Evolutionary conservation across 1,140 invertebrate genomes (phyloP).

Genomic region (Lucilia cuprina): DNA sequence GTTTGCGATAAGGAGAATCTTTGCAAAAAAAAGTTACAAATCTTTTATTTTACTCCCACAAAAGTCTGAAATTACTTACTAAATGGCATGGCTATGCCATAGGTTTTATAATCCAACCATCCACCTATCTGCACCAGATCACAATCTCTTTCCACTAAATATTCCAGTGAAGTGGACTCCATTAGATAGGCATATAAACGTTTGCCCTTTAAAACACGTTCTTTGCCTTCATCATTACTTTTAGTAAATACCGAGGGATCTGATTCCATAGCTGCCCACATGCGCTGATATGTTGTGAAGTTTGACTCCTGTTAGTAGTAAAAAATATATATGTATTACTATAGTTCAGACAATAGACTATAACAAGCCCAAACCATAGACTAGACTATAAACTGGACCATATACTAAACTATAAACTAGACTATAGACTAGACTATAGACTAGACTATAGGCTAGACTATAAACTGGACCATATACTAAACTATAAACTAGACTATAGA

Average conservation of each 20-base stretch:
- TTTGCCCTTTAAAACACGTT: constrained; percentile 77
- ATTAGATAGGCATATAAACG: constrained; percentile 93
- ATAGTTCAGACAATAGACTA: too few species aligned
- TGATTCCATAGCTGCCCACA: constrained; percentile 78
- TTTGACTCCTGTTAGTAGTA: constrained; percentile 60
- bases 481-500: too few species aligned
- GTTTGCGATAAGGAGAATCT: constrained; percentile 76
- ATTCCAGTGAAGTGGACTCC: constrained; percentile 94
- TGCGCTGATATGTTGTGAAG: constrained; percentile 64
- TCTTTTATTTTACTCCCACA: too few species aligned
- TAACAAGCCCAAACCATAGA: too few species aligned
- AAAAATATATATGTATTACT: too few species aligned
- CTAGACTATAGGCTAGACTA: too few species aligned
- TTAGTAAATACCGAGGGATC: constrained; percentile 79
- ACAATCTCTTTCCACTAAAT: constrained; percentile 86
- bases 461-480: too few species aligned
- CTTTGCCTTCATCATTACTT: constrained; percentile 80
- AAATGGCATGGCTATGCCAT: constrained; percentile 77
- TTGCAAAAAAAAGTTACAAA: constrained; percentile 28
- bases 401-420: too few species aligned
- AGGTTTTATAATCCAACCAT: constrained; percentile 83
- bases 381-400: too few species aligned
- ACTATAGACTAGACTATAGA: too few species aligned
- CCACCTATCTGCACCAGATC: constrained; percentile 94
- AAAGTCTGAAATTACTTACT: constrained; percentile 44